A percentile compares a stretch with the other conserved stretches of the same genome.
These are phyloP conservation scores for Muscidifurax raptorellus DNA, from an alignment of 1,140 invertebrate genomes.

Conservation along the genomic window DNA sequence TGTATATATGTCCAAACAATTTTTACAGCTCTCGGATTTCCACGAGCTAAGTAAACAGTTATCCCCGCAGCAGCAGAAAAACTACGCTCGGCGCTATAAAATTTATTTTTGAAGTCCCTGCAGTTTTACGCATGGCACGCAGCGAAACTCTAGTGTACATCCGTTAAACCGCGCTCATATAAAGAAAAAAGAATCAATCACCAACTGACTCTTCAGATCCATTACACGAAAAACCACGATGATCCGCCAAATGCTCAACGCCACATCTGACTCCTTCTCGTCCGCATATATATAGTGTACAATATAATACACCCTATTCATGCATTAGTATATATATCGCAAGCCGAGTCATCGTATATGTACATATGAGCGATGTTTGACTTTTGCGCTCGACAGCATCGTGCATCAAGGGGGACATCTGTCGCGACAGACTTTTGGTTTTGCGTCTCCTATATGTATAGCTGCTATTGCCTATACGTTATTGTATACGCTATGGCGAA, in stretches of 20 bases:
- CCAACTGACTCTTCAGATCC: not conserved
- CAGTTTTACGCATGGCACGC: not conserved
- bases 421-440: constrained; percentile 14
- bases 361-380: not conserved
- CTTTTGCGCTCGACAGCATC: not conserved
- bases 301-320: not conserved
- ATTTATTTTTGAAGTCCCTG: not conserved
- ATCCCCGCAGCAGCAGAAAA: not conserved
- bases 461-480: not conserved
- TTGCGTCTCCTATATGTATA: too few relatives aligned
- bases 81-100: too few relatives aligned
- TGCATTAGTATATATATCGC: not conserved
- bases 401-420: not conserved
- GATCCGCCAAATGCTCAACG: not conserved
- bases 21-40: constrained; percentile 31
- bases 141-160: too few relatives aligned
- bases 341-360: not conserved
- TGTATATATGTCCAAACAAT: constrained; percentile 39
- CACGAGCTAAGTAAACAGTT: not conserved
- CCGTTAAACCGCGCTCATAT: too few relatives aligned
- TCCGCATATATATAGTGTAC: not conserved
- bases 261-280: not conserved
- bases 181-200: not conserved
- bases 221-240: not conserved
- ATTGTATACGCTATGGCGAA: not conserved